Base-by-base conservation (phyloP, 2,113 vertebrate genomes). In the Solea solea region DNA sequence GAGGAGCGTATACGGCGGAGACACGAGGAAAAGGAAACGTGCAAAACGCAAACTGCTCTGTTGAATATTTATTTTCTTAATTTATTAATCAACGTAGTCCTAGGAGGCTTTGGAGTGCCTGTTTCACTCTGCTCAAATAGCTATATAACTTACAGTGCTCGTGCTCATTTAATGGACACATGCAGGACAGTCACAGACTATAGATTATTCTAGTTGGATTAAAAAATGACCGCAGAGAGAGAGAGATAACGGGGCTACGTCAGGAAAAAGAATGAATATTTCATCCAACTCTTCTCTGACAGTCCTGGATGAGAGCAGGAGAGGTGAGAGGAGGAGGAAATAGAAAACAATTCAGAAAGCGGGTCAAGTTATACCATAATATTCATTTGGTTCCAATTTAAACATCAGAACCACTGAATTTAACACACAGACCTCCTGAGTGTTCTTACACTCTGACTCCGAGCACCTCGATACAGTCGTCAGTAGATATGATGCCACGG, bases 181-280 rank as follows among this genome's bases (percentile, higher is more conserved):
- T 21, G 21, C 21, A 21, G 21, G 21, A 21, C 21, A 21, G 21
- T 21, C 21, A 21, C 21, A 64, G 45, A 78, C 75, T 76, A 75
- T 21, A 69, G 70, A 71, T 86, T 78, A 73, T 50, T 75, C 73
- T 57, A 67, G 45, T 34, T 34, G 28, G 14, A 59, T 61, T 15
- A 53, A 80, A 55, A 79, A 27, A 74, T 54, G 45, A 69, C 55
- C 74, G 53, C 65, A 67, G 25, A 74, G 48, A 70, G 72, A 60
- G 54, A 53, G 55, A 62, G 41, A 62, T 53, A 64, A 69, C 53
- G 27, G 52, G 49, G 28, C 72, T 69, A 73, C 53, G 39, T 78
- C 68, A 86, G 63, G 54, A 69, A 68, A 68, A 70, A 53, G 64
- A 21, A 85, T 86, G 49, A 89, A 85, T 85, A 82, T 85, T 88